Evolutionary conservation across 2,113 vertebrate genomes (phyloP).

Genomic region (Podocnemis expansa): DNA sequence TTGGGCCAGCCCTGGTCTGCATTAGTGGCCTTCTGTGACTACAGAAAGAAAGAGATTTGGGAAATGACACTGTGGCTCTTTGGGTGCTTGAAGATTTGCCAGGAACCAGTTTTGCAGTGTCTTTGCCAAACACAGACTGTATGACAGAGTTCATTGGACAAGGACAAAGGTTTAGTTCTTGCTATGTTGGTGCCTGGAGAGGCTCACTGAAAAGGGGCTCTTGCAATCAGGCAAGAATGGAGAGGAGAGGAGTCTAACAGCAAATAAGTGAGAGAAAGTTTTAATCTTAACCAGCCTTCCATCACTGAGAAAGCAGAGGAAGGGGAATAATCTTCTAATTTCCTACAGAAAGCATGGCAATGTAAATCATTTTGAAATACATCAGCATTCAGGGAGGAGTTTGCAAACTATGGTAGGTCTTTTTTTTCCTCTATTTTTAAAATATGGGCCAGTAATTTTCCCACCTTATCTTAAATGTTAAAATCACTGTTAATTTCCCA

Average conservation of each 20-base stretch:
- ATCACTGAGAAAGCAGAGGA: not conserved
- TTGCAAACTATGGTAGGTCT: not conserved
- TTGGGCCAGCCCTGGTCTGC: no score
- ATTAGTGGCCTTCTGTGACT: not conserved
- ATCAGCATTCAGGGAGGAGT: not conserved
- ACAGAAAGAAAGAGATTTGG: not conserved
- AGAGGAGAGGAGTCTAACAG: not conserved
- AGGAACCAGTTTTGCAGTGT: not conserved
- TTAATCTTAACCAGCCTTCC: not conserved
- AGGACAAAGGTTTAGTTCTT: slow-evolving; percentile 36
- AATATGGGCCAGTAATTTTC: not conserved
- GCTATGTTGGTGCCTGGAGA: slow-evolving; percentile 12
- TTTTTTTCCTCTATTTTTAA: not conserved
- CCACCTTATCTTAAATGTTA: not conserved
- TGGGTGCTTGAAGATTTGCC: slow-evolving; percentile 1
- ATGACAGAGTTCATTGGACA: slow-evolving; percentile 43
- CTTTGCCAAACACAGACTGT: slow-evolving; percentile 47
- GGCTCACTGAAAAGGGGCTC: not conserved
- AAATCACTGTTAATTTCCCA: not conserved
- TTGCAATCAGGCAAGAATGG: not conserved
- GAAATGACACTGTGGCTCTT: not conserved
- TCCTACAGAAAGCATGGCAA: not conserved
- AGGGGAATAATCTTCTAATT: not conserved
- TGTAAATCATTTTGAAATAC: not conserved
- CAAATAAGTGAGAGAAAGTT: not conserved